Evolutionary conservation across 2,888 invertebrate species (phyloP), one percentile per base, ranked within the genome.

Genomic region (Agrypnus murinus): DNA sequence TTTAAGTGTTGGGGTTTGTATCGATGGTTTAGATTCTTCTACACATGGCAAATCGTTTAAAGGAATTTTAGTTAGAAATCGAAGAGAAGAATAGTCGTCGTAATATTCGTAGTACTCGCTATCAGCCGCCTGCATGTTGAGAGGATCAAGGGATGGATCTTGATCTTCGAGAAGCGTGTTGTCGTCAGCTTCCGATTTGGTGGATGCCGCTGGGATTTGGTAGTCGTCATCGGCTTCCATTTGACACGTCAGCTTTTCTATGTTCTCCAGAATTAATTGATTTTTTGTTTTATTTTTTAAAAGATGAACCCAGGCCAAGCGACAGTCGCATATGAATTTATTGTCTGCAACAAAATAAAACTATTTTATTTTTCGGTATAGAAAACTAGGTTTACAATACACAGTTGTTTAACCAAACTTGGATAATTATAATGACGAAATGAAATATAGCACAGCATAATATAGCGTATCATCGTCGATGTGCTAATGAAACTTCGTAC

Each of bases 301-400:
- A 50, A 87, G 87, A 86, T 92, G 92, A 86, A 95, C 90, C 95
- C 95, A 95, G 77, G 91, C 90, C 77, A 95, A 87, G 76, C 93
- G 91, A 84, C 95, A 95, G 88, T 95, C 94, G 86, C 95, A 95
- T 78, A 91, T 89, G 86, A 95, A 92, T 84, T 90, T 91, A 87
- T 95, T 95, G 80, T 92, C 95, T 95, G 92, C 60, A 88, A 88
- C n/a, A n/a, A n/a, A n/a, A n/a, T n/a, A n/a, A n/a, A n/a, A n/a
- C n/a, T n/a, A n/a, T n/a, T n/a, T n/a, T n/a, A n/a, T n/a, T n/a
- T n/a, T n/a, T n/a, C n/a, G n/a, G n/a, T n/a, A n/a, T n/a, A n/a
- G n/a, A n/a, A n/a, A n/a, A n/a, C n/a, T n/a, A n/a, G n/a, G n/a
- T n/a, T n/a, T n/a, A n/a, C n/a, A n/a, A n/a, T n/a, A n/a, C n/a